Evolutionary conservation across 2,888 invertebrate genomes (phyloP).

Genomic region (Ophraella communa): DNA sequence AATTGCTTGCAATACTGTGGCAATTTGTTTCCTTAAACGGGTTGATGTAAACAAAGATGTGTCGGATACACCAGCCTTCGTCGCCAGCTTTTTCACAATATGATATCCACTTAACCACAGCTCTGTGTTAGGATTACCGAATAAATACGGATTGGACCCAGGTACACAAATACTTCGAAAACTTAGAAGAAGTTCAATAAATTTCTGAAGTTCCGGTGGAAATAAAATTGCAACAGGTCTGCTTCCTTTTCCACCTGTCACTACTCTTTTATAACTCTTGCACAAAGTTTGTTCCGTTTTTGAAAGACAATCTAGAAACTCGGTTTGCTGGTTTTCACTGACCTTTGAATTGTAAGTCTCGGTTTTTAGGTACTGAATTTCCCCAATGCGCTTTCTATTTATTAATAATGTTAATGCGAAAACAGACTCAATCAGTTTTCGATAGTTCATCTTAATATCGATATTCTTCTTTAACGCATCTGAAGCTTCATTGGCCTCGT

Average conservation of each 20-base stretch:
- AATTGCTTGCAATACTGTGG: too few relatives aligned
- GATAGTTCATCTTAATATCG: too few relatives aligned
- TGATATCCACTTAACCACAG: constrained; percentile 40
- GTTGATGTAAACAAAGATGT: constrained; percentile 38
- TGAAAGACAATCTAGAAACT: too few relatives aligned
- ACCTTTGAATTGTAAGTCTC: too few relatives aligned
- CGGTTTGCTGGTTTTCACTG: too few relatives aligned
- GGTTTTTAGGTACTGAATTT: too few relatives aligned
- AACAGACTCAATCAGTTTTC: too few relatives aligned
- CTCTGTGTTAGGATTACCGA: constrained; percentile 34
- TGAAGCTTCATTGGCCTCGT: too few relatives aligned
- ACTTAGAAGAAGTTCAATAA: constrained; percentile 11
- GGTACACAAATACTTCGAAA: constrained; percentile 32
- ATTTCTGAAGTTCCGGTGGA: constrained; percentile 26
- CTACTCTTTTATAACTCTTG: background rate
- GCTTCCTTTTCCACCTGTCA: constrained; percentile 23
- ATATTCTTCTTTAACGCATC: too few relatives aligned
- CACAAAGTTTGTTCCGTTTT: too few relatives aligned
- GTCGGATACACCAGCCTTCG: constrained; percentile 32
- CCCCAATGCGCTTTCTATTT: too few relatives aligned
- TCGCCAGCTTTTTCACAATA: constrained; percentile 38
- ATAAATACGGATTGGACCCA: constrained; percentile 39
- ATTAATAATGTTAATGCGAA: too few relatives aligned
- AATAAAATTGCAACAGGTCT: constrained; percentile 24
- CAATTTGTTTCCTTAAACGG: constrained; percentile 41